Conservation (phyloP, 2,797 vertebrate genomes). For the Mus spretus region DNA sequence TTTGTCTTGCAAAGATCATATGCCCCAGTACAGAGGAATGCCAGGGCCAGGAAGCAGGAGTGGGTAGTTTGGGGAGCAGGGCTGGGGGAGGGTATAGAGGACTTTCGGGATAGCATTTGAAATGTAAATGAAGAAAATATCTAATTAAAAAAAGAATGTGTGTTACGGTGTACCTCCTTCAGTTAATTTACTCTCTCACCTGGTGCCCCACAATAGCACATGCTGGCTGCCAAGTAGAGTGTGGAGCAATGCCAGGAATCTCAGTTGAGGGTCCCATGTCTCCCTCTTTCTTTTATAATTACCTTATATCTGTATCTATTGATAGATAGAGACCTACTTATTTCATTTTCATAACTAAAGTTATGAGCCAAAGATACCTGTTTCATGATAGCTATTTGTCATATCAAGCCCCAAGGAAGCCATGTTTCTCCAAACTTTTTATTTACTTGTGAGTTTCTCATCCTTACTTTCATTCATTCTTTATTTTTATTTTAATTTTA, state of each 20-base stretch:
- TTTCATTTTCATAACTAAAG: neutral
- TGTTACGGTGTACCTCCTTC: neutral
- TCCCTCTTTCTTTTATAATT: neutral
- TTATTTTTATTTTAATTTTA: neutral
- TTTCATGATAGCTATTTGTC: neutral
- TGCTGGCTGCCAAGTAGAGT: neutral
- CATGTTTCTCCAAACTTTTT: neutral
- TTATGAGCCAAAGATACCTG: neutral
- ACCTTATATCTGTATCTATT: neutral
- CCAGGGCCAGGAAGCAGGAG: no score
- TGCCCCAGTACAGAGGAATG: no score
- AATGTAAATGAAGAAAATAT: no score
- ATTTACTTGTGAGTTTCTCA: neutral
- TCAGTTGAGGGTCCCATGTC: neutral
- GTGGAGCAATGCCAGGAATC: neutral
- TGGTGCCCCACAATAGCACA: neutral
- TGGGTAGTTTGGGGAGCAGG: no score
- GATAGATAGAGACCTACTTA: neutral
- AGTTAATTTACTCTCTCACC: neutral
- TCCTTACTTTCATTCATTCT: neutral
- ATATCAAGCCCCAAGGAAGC: neutral
- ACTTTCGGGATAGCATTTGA: no score
- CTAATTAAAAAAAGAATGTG: neutral
- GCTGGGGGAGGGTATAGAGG: no score
- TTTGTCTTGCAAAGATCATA: no score